Base-by-base conservation (phyloP, 2,797 vertebrate species). In the Esox lucius region DNA sequence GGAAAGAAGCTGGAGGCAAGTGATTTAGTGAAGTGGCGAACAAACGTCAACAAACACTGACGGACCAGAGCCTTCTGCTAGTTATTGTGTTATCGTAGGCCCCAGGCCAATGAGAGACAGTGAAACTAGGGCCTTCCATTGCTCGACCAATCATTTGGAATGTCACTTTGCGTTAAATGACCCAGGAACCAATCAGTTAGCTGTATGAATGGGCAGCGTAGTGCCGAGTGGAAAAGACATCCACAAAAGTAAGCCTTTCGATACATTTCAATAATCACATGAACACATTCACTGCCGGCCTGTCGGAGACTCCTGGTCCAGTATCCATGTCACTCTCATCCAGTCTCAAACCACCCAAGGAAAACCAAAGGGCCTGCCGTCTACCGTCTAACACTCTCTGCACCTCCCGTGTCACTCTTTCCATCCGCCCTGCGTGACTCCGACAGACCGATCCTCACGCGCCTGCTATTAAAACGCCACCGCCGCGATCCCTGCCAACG, bases 191-290 rank as follows among this genome's bases (percentile, higher is more conserved):
- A 72, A 78, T 89, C 83, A 85, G 56, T 33, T 8, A 15, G 67
- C 35, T 4, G 35, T 61, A 88, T 91, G 87, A 93, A 93, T 87
- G 82, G 81, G 77, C 72, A 79, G 85, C 66, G 87, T 85, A 91
- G 80, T 83, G 66, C 61, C 81, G 78, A 83, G 84, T 85, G 81
- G 87, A 51, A 86, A 89, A 87, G 83, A 72, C 68, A 77, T 84
- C 81, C 61, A 72, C 88, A 75, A 84, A 85, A 83, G 86, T 88
- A 76, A 2, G 77, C 79, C 78, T 81, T 87, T 84, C 75, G 75
- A 84, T 87, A 84, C 74, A 85, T 51, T 51, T 51, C 75, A 83
- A 89, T 88, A 87, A 85, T 87, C 83, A 86, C 84, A 79, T 69
- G 75, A 73, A 75, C 80, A 68, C 73, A 74, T 78, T 84, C 84